Evolutionary conservation across 2,797 vertebrate species (phyloP).

Genomic region (Xiphophorus birchmanni): DNA sequence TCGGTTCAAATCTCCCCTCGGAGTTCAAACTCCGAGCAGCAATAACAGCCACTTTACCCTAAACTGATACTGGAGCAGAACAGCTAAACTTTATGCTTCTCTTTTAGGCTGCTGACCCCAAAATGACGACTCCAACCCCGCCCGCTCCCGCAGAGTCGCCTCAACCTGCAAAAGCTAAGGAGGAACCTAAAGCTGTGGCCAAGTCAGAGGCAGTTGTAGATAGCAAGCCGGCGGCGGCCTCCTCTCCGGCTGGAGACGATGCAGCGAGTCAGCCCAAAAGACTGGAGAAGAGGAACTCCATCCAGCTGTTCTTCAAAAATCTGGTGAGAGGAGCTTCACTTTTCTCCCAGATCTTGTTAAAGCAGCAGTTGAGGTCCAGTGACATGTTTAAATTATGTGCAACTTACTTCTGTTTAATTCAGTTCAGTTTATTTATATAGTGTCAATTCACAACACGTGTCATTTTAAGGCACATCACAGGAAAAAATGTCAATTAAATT

Average conservation of each 20-base stretch:
- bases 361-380: not conserved
- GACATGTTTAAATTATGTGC: not conserved
- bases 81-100: not conserved
- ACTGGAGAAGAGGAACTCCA: slow-evolving; percentile 91
- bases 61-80: not conserved
- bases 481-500: not conserved
- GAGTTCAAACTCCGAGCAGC: slow-evolving; percentile 4
- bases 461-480: not conserved
- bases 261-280: slow-evolving; percentile 75
- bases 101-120: slow-evolving; percentile 70
- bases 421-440: not conserved
- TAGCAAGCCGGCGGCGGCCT: slow-evolving; percentile 63
- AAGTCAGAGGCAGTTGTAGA: slow-evolving; percentile 67
- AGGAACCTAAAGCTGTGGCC: slow-evolving; percentile 74
- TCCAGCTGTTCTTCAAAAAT: slow-evolving; percentile 91
- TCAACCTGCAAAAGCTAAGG: slow-evolving; percentile 70
- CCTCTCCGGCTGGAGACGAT: slow-evolving; percentile 77
- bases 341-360: not conserved
- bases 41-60: not conserved
- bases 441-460: not conserved
- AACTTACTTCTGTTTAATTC: not conserved
- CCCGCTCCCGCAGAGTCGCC: slow-evolving; percentile 56
- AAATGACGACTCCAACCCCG: slow-evolving; percentile 64
- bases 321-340: slow-evolving; percentile 79
- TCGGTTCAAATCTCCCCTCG: slow-evolving; percentile 4